phyloP scores from a whole-genome alignment of 2,113 vertebrate genomes.

The Aegotheles bennettii region DNA sequence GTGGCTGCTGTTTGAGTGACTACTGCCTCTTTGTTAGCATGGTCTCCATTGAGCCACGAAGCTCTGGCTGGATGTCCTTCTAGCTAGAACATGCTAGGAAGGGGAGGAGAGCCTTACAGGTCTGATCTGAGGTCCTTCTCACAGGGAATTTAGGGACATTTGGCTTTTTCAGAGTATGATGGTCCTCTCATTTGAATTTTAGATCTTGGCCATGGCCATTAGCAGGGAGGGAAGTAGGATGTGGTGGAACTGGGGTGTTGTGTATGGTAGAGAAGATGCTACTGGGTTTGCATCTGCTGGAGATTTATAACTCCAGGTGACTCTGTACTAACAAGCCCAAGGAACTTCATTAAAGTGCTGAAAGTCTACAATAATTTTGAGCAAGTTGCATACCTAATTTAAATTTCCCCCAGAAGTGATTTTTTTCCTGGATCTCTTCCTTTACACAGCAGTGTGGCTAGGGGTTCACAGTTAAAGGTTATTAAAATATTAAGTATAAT shows the following conservation, averaged over 20 bases:
- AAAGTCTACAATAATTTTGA: neutral
- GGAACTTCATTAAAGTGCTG: neutral
- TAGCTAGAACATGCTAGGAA: neutral
- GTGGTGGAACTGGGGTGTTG: neutral
- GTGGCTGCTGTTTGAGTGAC: neutral
- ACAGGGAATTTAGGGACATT: neutral
- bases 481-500: constrained; percentile 56
- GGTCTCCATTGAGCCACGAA: fast-evolving
- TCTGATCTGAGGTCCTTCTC: neutral
- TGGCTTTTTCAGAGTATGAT: neutral
- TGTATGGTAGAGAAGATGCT: neutral
- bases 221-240: neutral
- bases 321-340: neutral
- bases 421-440: neutral
- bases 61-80: neutral
- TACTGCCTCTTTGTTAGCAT: neutral
- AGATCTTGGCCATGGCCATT: neutral
- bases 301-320: neutral
- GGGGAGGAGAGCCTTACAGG: neutral
- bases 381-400: neutral
- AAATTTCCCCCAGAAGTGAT: neutral
- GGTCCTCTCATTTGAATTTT: neutral
- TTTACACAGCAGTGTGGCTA: neutral
- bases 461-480: neutral
- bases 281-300: neutral